Percentiles rank a stretch among this genome's conserved stretches.
Conservation (phyloP, 2,888 invertebrate species). For the Polylopha cassiicola region DNA sequence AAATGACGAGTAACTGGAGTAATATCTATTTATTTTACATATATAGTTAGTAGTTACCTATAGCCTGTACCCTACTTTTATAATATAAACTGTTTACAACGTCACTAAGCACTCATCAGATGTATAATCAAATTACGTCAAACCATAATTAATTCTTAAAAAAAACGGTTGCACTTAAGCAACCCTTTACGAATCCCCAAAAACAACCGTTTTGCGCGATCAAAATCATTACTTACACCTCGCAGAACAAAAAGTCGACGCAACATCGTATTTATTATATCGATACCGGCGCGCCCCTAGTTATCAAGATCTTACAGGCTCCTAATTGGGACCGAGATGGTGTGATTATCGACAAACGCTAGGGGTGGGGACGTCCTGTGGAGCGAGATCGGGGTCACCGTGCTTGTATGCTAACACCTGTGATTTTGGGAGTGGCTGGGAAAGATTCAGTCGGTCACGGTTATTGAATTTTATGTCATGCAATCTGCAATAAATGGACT, state of each 20-base stretch:
- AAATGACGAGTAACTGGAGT: too few relatives aligned
- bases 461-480: slow-evolving; percentile 23
- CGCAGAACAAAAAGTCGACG: slow-evolving; percentile 26
- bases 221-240: slow-evolving; percentile 19
- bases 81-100: too few relatives aligned
- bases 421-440: slow-evolving; percentile 29
- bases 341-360: slow-evolving; percentile 50
- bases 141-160: too few relatives aligned
- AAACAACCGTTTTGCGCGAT: slow-evolving; percentile 25
- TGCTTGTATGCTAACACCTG: slow-evolving; percentile 49
- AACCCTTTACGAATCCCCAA: slow-evolving; percentile 15
- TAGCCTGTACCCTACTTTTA: too few relatives aligned
- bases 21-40: too few relatives aligned
- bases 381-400: slow-evolving; percentile 53
- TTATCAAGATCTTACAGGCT: slow-evolving; percentile 51
- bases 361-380: slow-evolving; percentile 42
- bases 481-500: slow-evolving; percentile 3
- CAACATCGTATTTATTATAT: slow-evolving; percentile 30
- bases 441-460: slow-evolving; percentile 25
- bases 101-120: too few relatives aligned
- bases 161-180: too few relatives aligned
- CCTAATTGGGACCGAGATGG: slow-evolving; percentile 56
- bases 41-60: too few relatives aligned
- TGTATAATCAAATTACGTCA: slow-evolving; percentile 3
- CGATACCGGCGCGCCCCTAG: slow-evolving; percentile 22